Percentiles rank a stretch among this genome's conserved stretches.
phyloP scores from a whole-genome alignment of 2,888 invertebrate species.

The Microchrysa polita region DNA sequence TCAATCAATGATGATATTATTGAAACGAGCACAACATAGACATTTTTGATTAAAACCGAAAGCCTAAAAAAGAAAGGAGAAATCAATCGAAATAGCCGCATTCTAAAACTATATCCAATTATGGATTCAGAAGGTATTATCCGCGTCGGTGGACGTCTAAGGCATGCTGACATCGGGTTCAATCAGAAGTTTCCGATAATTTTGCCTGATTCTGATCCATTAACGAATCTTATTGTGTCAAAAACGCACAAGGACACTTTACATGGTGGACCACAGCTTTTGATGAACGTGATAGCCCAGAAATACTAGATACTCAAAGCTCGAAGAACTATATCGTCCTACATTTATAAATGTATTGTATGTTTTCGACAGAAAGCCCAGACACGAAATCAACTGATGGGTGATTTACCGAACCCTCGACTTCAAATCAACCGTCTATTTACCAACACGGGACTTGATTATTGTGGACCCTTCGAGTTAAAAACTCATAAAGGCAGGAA shows the following conservation, averaged over 20 bases:
- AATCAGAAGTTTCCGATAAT: conserved; percentile 52
- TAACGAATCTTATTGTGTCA: background rate
- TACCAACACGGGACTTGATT: background rate
- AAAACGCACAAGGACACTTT: background rate
- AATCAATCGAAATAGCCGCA: no score
- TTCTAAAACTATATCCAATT: no score
- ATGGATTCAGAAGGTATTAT: no score
- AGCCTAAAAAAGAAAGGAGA: background rate
- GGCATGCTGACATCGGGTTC: no score
- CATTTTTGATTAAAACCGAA: conserved; percentile 15
- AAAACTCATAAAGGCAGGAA: background rate
- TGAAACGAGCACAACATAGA: conserved; percentile 39
- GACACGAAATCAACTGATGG: conserved; percentile 7
- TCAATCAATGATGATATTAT: conserved; percentile 17
- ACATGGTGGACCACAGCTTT: background rate
- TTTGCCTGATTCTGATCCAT: conserved; percentile 47
- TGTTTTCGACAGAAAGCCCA: conserved; percentile 11
- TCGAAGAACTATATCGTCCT: background rate
- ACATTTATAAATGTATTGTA: background rate
- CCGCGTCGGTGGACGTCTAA: no score
- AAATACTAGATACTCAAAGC: conserved; percentile 39
- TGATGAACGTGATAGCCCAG: background rate
- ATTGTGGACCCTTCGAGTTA: no score
- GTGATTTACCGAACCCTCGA: background rate
- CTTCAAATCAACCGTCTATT: conserved; percentile 2